These are phyloP conservation scores for Oryzias javanicus DNA, from an alignment of 2,113 vertebrate species.

Conservation along the genomic window DNA sequence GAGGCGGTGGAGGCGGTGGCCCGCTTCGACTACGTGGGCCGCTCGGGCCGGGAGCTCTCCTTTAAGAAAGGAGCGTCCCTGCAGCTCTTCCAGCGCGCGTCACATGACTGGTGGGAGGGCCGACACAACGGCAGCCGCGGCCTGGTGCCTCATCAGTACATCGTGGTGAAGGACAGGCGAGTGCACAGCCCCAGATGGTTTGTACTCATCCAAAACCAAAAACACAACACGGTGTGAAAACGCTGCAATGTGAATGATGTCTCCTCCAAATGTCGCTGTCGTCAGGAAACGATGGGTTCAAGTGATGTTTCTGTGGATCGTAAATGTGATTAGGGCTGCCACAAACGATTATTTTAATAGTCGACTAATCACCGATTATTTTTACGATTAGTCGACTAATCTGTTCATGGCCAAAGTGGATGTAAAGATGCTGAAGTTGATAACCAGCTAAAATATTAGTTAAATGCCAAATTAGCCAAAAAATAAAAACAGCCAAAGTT, in stretches of 20 bases:
- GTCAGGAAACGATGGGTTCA: neutral
- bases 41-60: conserved; percentile 92
- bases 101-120: conserved; percentile 99
- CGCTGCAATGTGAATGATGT: neutral
- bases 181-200: conserved; percentile 57
- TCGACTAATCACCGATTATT: too few relatives aligned
- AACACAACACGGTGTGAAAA: conserved; percentile 15
- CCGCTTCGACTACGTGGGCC: conserved; percentile 94
- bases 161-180: conserved; percentile 95
- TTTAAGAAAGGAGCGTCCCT: conserved; percentile 96
- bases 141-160: conserved; percentile 97
- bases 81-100: conserved; percentile 93
- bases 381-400: too few relatives aligned
- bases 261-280: too few relatives aligned
- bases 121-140: conserved; percentile 89
- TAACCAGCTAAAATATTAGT: too few relatives aligned
- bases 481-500: too few relatives aligned
- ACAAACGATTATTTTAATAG: too few relatives aligned
- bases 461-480: too few relatives aligned
- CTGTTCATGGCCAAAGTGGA: too few relatives aligned
- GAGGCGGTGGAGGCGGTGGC: conserved; percentile 95
- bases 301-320: neutral
- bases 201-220: conserved; percentile 21
- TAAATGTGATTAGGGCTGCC: too few relatives aligned
- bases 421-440: too few relatives aligned